These are phyloP conservation scores for Hycleus phaleratus DNA, from an alignment of 1,140 invertebrate genomes.

Conservation along the genomic window DNA sequence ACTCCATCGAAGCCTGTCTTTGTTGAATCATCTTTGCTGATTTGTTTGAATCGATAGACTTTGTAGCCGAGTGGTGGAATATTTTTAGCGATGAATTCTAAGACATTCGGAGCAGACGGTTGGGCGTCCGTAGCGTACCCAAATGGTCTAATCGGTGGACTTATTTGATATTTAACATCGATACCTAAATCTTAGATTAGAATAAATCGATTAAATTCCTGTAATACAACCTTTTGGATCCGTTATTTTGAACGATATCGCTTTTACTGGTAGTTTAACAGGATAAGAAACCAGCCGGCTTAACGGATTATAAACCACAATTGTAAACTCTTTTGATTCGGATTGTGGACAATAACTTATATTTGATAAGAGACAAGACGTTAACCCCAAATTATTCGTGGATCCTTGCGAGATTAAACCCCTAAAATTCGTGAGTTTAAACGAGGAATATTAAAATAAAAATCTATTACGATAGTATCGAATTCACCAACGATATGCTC, in stretches of 20 bases:
- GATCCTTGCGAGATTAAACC: not conserved
- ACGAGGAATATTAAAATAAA: not conserved
- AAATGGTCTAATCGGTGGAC: conserved; percentile 14
- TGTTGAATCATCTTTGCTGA: not conserved
- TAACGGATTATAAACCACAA: conserved; percentile 72
- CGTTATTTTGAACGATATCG: conserved; percentile 42
- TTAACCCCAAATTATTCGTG: not conserved
- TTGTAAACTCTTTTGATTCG: conserved; percentile 54
- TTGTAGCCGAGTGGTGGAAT: conserved; percentile 58
- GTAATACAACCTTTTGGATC: conserved; percentile 50
- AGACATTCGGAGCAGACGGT: conserved; percentile 39
- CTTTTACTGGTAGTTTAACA: conserved; percentile 60
- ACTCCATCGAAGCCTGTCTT: not conserved
- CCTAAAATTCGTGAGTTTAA: not conserved
- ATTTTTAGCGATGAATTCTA: conserved; percentile 54
- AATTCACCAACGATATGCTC: not conserved
- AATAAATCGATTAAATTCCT: not conserved
- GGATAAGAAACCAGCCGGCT: conserved; percentile 53
- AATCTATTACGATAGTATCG: not conserved
- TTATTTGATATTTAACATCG: conserved; percentile 4
- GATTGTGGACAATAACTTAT: conserved; percentile 51
- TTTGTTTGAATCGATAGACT: conserved; percentile 46
- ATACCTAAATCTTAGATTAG: not conserved
- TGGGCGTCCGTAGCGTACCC: conserved; percentile 3
- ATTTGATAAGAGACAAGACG: conserved; percentile 43